Evolutionary conservation across 2,797 vertebrate species (phyloP).

Genomic region (Serranus cabrilla): DNA sequence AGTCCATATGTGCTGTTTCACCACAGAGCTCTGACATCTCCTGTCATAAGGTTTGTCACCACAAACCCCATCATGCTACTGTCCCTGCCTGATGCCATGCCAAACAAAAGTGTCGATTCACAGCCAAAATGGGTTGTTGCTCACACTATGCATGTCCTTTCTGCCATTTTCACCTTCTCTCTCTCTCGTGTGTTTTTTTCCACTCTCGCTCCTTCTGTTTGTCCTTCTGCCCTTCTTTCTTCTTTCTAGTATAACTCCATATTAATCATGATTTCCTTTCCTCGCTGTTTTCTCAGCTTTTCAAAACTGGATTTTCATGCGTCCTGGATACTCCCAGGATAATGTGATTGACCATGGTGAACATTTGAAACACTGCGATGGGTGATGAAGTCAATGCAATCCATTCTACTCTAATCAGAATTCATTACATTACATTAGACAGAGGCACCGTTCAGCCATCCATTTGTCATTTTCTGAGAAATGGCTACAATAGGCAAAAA

Average conservation of each 20-base stretch:
- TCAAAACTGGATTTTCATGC: constrained; percentile 28
- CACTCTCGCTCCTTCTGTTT: constrained; percentile 44
- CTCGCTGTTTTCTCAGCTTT: constrained; percentile 12
- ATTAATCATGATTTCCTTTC: constrained; percentile 4
- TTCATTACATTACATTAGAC: constrained; percentile 63
- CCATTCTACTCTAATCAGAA: constrained; percentile 65
- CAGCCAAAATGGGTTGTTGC: constrained; percentile 43
- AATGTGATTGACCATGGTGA: constrained; percentile 51
- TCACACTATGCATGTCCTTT: constrained; percentile 47
- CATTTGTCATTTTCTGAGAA: constrained; percentile 62
- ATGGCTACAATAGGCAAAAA: constrained; percentile 36
- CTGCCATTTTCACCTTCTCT: constrained; percentile 54
- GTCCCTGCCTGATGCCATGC: constrained; percentile 29
- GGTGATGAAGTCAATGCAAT: constrained; percentile 61
- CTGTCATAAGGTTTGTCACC: constrained; percentile 58
- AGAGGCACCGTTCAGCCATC: constrained; percentile 43
- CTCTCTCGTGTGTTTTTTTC: not conserved
- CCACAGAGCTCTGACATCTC: constrained; percentile 54
- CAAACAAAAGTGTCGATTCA: constrained; percentile 54
- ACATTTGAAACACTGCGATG: constrained; percentile 47
- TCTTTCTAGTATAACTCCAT: not conserved
- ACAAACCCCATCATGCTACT: constrained; percentile 26
- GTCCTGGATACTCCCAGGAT: constrained; percentile 22
- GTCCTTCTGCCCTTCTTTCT: constrained; percentile 43
- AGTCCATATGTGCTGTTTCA: constrained; percentile 58